Base-by-base conservation (phyloP, 2,113 vertebrate species). In the Australoheros scitulus region DNA sequence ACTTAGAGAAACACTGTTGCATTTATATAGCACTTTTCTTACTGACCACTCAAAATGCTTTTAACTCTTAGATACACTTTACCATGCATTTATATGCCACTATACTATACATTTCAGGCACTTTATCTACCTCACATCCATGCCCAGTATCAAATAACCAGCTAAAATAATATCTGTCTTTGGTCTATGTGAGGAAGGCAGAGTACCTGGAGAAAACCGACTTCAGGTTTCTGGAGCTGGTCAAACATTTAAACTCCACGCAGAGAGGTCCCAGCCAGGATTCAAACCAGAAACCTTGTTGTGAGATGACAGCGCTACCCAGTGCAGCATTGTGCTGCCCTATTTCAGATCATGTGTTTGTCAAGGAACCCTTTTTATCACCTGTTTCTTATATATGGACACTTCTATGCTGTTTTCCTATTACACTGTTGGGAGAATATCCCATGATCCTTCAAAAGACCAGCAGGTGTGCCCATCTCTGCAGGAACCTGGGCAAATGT, bases 401-500 rank as follows among this genome's bases (percentile, higher is more conserved):
- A 43, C n/a, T 0, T 65, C 13, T 2, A 17, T 43, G 9, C 10
- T 41, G 38, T 41, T 41, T 41, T 11, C 11, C 38, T 41, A 41
- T 41, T 41, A 11, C 38, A 41, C 38, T 41, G 9, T 41, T 41
- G 11, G 38, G 38, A 41, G 9, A 41, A 11, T 41, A 3, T 11
- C n/a, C n/a, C n/a, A n/a, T n/a, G n/a, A n/a, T n/a, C 38, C 38
- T 10, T 41, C 38, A 41, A 41, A 7, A 41, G 36, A 41, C 9
- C 38, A 41, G 38, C 3, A 41, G 3, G 10, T 41, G 10, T 41
- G 3, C 38, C 2, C 6, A 3, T 41, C 9, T 41, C 38, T 36
- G 38, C 2, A 24, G 14, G 38, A 43, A 10, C 63, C 38, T 43
- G 0, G 0, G 36, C 43, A 43, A 10, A 10, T 0, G 0, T 43